Percentiles rank a stretch among this genome's conserved stretches.
These are phyloP conservation scores for Pterostichus niger DNA, from an alignment of 2,888 invertebrate species.

Conservation along the genomic window DNA sequence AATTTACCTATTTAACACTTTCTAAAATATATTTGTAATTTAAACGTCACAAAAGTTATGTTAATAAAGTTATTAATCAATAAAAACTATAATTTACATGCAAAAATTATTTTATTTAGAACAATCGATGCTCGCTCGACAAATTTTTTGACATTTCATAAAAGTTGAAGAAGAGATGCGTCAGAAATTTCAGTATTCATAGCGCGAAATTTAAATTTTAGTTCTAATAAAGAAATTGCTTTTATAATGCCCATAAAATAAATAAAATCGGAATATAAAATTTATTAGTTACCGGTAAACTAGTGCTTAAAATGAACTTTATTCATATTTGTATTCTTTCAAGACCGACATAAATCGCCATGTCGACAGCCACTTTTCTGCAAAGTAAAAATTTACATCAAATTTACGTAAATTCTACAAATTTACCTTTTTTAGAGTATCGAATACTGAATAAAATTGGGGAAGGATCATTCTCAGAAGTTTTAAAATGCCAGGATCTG, in stretches of 20 bases:
- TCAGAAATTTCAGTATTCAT: constrained; percentile 52
- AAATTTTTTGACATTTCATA: constrained; percentile 46
- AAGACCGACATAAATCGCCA: constrained; percentile 28
- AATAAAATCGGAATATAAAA: constrained; percentile 27
- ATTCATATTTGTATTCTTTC: neutral
- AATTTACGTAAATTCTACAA: neutral
- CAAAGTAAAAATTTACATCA: constrained; percentile 68
- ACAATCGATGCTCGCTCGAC: constrained; percentile 41
- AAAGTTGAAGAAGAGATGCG: constrained; percentile 49
- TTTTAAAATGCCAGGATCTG: constrained; percentile 82
- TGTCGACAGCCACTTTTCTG: constrained; percentile 59
- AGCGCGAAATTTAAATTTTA: constrained; percentile 47
- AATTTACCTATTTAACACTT: constrained; percentile 28
- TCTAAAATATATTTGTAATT: constrained; percentile 13
- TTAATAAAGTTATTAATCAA: constrained; percentile 33
- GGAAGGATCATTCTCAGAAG: constrained; percentile 85
- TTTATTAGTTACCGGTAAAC: constrained; percentile 1
- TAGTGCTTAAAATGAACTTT: constrained; percentile 36
- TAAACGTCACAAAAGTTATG: constrained; percentile 3
- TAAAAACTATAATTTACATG: constrained; percentile 25
- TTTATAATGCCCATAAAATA: constrained; percentile 31
- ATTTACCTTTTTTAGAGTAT: constrained; percentile 78
- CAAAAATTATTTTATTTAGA: constrained; percentile 50
- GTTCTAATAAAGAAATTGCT: neutral
- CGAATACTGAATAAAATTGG: constrained; percentile 83